Conservation (phyloP, 2,113 vertebrate species). For the Taurulus bubalis region DNA sequence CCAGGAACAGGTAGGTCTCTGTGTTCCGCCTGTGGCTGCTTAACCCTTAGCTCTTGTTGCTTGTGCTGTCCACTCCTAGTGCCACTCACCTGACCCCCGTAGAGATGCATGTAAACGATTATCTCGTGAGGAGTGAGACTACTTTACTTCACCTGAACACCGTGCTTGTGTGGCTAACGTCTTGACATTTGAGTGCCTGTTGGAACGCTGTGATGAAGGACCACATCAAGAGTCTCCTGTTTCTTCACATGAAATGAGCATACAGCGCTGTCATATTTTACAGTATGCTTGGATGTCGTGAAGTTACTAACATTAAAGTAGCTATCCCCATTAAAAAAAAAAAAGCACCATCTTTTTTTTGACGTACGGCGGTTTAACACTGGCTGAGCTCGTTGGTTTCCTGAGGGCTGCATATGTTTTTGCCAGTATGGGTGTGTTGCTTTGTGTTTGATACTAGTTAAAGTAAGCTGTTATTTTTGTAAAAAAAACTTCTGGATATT, state of each 20-base stretch:
- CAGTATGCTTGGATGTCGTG: slow-evolving; percentile 11
- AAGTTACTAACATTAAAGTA: slow-evolving; percentile 1
- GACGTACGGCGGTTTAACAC: neutral
- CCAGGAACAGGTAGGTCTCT: slow-evolving; percentile 85
- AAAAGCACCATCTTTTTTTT: neutral
- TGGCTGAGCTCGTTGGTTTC: neutral
- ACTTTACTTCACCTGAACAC: slow-evolving; percentile 10
- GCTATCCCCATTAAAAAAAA: too few species aligned
- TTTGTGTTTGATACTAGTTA: slow-evolving; percentile 2
- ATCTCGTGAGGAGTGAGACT: neutral
- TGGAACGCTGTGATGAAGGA: neutral
- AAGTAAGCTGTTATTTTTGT: neutral
- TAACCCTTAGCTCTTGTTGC: slow-evolving; percentile 46
- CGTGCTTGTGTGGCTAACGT: slow-evolving; percentile 11
- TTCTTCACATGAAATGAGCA: neutral
- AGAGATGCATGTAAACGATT: slow-evolving; percentile 23
- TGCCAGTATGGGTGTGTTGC: slow-evolving; percentile 5
- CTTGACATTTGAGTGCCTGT: neutral
- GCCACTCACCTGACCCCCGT: slow-evolving; percentile 25
- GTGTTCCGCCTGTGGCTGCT: slow-evolving; percentile 49
- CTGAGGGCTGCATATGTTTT: neutral
- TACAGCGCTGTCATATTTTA: neutral
- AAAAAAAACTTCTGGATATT: slow-evolving; percentile 7
- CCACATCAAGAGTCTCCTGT: neutral
- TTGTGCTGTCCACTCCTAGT: slow-evolving; percentile 38